Base-by-base conservation (phyloP, 92 coral and sea anemone species). In the Palythoa grandis region DNA sequence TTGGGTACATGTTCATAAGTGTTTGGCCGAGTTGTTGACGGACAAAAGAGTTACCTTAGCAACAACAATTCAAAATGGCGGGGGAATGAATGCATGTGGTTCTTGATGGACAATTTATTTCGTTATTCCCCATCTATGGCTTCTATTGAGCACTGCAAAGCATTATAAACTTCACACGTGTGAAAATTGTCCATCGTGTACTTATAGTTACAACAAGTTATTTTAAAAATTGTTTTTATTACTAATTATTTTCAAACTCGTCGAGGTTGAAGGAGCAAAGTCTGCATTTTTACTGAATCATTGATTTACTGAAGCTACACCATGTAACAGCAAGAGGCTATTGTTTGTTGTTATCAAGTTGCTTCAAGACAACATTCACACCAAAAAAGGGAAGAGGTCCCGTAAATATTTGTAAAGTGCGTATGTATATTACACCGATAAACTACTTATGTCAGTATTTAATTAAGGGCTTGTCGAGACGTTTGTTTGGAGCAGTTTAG, bases 21-120 rank as follows among this genome's bases (percentile, higher is more conserved):
- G 16, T 11, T 58, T 25, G 40, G 20, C 19, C 7, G 58, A 3
- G 60, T 65, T 47, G 60, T 67, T 80, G 85, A 65, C 57, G 19
- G 22, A 79, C 58, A 80, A 22, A 53, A 3, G 67, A 12, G 74
- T 80, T 66, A 35, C 85, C 85, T 9, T 80, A 63, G 85, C 74
- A 65, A 80, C 85, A 20, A 35, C 4, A 52, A 50, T 52, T 80
- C 85, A 80, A 80, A 80, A 80, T 80, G 85, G 85, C 85, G 74
- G 74, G 61, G 38, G 37, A 78, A 61, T 38, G 61, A 80, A 66
- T 23, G 40, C 4, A 19, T 23, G 39, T 8, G 39, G 9, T 23
- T 24, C 22, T 12, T 2, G 61, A 43, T 29, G 1, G 1, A 3
- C 22, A 60, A 10, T 35, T 40, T n/a, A 11, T n/a, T 19, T 65